Evolutionary conservation across 92 coral and sea anemone genomes (phyloP).

Genomic region (Anthopleura xanthogrammica): DNA sequence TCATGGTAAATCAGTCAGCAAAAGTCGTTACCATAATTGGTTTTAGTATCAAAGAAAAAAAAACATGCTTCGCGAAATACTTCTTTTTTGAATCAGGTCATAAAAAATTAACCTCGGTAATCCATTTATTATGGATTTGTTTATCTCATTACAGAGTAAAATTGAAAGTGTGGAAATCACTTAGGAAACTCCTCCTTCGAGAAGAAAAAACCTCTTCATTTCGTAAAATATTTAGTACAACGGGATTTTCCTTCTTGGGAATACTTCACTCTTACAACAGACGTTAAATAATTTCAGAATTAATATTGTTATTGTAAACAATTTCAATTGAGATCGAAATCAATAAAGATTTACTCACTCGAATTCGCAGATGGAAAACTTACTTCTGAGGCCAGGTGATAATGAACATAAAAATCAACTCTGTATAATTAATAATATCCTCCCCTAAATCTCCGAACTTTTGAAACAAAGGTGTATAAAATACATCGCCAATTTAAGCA

Average conservation of each 20-base stretch:
- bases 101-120: background rate
- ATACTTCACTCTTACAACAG: background rate
- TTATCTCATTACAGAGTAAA: background rate
- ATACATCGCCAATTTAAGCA: background rate
- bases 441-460: background rate
- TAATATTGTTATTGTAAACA: background rate
- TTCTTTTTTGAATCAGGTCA: background rate
- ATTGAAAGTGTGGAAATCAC: background rate
- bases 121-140: conserved; percentile 1
- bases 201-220: background rate
- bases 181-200: background rate
- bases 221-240: background rate
- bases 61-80: background rate
- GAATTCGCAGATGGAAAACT: background rate
- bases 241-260: background rate
- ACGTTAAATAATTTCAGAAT: too few species aligned
- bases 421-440: background rate
- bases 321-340: background rate
- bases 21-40: background rate
- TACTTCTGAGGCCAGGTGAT: background rate
- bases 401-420: background rate
- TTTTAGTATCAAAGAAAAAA: background rate
- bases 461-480: background rate
- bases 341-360: background rate
- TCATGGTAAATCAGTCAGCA: background rate